phyloP scores from a whole-genome alignment of 2,113 vertebrate genomes.

The Ariopsis seemanni region DNA sequence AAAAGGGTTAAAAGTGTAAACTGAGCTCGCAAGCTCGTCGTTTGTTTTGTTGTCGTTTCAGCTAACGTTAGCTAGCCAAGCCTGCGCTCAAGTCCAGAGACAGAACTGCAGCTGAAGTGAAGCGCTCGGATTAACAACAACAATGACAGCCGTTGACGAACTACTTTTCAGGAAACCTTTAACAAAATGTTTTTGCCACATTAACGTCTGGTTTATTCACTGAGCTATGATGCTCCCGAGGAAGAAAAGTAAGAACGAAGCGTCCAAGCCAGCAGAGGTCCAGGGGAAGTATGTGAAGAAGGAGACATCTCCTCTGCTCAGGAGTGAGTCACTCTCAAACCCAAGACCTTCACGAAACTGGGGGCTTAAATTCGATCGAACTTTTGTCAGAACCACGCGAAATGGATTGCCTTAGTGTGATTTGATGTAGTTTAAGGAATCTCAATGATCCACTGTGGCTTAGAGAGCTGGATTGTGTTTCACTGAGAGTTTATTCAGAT shows the following conservation, averaged over 20 bases:
- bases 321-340: slow-evolving; percentile 80
- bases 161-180: slow-evolving; percentile 44
- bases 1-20: neutral
- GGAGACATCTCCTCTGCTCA: slow-evolving; percentile 92
- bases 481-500: neutral
- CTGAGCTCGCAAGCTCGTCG: neutral
- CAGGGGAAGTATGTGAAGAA: slow-evolving; percentile 98
- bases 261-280: slow-evolving; percentile 92
- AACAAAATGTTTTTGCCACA: slow-evolving; percentile 51
- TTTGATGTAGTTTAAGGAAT: neutral
- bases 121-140: neutral
- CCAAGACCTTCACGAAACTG: neutral
- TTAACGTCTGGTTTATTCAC: slow-evolving; percentile 57
- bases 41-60: slow-evolving; percentile 16
- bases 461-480: neutral
- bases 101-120: too few species aligned
- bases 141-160: slow-evolving; percentile 10
- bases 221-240: slow-evolving; percentile 86
- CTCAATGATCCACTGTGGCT: neutral
- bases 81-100: neutral
- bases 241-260: slow-evolving; percentile 95
- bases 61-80: slow-evolving; percentile 30
- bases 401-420: neutral
- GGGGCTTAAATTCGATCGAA: too few species aligned
- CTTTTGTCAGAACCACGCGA: neutral